Base-by-base conservation (phyloP, 2,888 invertebrate species). In the Mythimna ferrago region DNA sequence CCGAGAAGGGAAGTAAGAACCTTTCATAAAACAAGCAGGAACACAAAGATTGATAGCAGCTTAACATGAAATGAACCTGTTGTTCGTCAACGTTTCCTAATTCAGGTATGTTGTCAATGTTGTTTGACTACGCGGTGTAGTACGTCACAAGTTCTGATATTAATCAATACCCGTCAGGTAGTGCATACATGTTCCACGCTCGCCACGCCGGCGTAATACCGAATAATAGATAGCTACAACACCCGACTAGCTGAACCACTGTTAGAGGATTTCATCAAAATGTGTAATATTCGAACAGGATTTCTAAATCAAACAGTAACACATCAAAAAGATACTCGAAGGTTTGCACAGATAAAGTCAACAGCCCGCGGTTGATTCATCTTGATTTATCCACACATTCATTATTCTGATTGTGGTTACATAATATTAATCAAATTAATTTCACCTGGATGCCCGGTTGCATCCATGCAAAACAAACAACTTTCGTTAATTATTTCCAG, bases 101-200 rank as follows among this genome's bases (percentile, higher is more conserved):
- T 60, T 82, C 69, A 35, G 19, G 71, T 64, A 41, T 53, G 32
- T 66, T 81, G 65, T 72, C 64, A 76, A 70, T 65, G 66, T 67
- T 72, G 69, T 81, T 83, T 83, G 71, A 53, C 41, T 65, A 83
- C 81, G 60, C 66, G 38, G 32, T 68, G 61, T 57, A 69, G 62
- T 57, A 63, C 66, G 66, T 67, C 64, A 66, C 72, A 21, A 66
- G 67, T 58, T 79, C 44, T 61, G 71, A 67, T 62, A 71, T 53
- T 74, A 71, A 74, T 83, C 66, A 75, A 83, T 80, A 82, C 35
- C 48, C 60, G 48, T 19, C 83, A 83, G 75, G 75, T 74, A 65
- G 57, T 79, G 74, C 61, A 73, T 64, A 79, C 63, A 73, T 61
- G 48, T 67, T 53, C 58, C 19, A 14, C 32, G 63, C 38, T 58